phyloP scores from a whole-genome alignment of 2,113 vertebrate genomes.

The Phoenicopterus ruber region DNA sequence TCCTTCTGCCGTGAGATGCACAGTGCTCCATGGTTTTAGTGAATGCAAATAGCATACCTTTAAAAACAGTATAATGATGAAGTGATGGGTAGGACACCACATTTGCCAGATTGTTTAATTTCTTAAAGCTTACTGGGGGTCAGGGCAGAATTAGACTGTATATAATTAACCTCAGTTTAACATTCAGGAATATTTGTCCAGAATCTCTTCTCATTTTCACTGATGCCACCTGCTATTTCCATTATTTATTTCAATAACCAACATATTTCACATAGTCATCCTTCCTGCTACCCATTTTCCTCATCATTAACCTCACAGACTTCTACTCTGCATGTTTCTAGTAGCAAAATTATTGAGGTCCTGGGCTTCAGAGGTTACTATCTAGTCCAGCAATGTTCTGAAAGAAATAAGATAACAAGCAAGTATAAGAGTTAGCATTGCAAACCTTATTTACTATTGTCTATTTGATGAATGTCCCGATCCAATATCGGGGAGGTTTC shows the following conservation, averaged over 20 bases:
- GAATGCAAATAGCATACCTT: neutral
- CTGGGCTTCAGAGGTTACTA: neutral
- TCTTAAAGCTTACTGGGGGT: neutral
- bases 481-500: too few species aligned
- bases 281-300: neutral
- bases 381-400: neutral
- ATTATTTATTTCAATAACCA: slow-evolving; percentile 2
- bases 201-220: neutral
- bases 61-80: neutral
- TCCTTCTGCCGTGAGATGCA: neutral
- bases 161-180: neutral
- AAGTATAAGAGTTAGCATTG: neutral
- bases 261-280: neutral
- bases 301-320: slow-evolving; percentile 6
- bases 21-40: neutral
- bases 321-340: neutral
- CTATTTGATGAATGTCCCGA: too few species aligned
- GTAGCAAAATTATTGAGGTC: neutral
- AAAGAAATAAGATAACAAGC: neutral
- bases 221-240: neutral
- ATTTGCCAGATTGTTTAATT: neutral
- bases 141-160: neutral
- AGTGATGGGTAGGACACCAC: neutral
- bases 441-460: neutral
- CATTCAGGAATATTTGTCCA: neutral